Percentiles rank a stretch among this genome's conserved stretches.
phyloP scores from a whole-genome alignment of 2,888 invertebrate species.

The Andrena minutula region DNA sequence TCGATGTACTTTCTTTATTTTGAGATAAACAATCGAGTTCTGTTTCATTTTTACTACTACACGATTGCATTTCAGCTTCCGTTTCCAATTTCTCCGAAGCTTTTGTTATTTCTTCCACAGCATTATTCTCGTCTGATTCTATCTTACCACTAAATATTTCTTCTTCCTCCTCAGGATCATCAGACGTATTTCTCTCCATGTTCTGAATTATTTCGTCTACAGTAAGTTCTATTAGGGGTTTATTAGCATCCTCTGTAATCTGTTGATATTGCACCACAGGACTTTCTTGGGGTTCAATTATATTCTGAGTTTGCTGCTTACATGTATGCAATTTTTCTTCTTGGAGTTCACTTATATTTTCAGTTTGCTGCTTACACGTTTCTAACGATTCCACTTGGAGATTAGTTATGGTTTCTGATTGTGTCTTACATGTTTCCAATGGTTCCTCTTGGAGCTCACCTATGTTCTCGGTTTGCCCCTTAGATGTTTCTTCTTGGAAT shows the following conservation, averaged over 20 bases:
- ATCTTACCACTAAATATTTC: neutral
- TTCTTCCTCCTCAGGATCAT: conserved; percentile 19
- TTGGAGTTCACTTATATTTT: neutral
- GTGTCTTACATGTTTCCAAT: too few relatives aligned
- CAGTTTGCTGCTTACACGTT: too few relatives aligned
- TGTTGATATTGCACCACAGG: neutral
- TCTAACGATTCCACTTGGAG: too few relatives aligned
- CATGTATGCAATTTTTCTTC: neutral
- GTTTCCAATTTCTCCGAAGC: neutral
- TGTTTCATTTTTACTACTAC: neutral
- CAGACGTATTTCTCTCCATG: conserved; percentile 50
- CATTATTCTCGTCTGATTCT: neutral
- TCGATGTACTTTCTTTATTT: neutral
- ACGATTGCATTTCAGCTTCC: neutral
- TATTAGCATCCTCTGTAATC: neutral
- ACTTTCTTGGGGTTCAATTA: neutral
- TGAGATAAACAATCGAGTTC: neutral
- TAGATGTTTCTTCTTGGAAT: too few relatives aligned
- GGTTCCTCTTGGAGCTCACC: too few relatives aligned
- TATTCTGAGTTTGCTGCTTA: neutral
- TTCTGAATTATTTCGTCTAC: conserved; percentile 72
- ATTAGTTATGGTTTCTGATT: too few relatives aligned
- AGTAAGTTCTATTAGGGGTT: conserved; percentile 58
- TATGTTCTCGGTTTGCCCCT: too few relatives aligned
- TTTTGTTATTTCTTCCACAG: neutral